Base-by-base conservation (phyloP, 2,113 vertebrate species). In the Urocynchramus pylzowi region DNA sequence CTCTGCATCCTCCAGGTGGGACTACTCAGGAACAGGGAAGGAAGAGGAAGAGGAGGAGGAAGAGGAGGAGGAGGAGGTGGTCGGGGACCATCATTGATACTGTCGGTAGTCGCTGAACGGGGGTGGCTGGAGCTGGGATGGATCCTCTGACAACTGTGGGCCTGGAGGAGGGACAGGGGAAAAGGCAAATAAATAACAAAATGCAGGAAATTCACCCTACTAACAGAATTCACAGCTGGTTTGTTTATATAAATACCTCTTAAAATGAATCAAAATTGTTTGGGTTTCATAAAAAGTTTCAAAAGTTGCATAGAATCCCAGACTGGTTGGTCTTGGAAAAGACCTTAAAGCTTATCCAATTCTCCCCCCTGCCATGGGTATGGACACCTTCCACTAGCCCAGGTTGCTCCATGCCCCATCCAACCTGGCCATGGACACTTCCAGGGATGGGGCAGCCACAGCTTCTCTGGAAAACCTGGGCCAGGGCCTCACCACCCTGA, bases 101-200 rank as follows among this genome's bases (percentile, higher is more conserved):
- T 89, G 87, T 47, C 47, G 53, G 54, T 89, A 89, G 53, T 83
- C 54, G 0, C 47, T 83, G 61, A 83, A 83, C 0, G 61, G 54
- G 16, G 87, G 5, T 26, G 87, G 61, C 70, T 89, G 87, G 30
- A 89, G 78, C 47, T 89, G 87, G 47, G 87, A 83, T n/a, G 87
- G 78, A 68, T 89, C 87, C 45, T 89, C 87, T 53, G 87, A 75
- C 70, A 89, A 31, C n/a, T 83, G 87, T 16, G 87, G 87, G 47
- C 87, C 87, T 89, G 69, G 7, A 75, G 28, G 31, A 82, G 13
- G 19, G 23, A 78, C 23, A 82, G 24, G 16, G 16, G 37, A 74
- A 75, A 82, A 82, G 35, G 23, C 13, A 82, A 82, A 82, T 75
- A 20, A 82, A 30, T 59, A 52, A 5, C 45, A 75, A 45, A 82